These are phyloP conservation scores for Pandemis heparana DNA, from an alignment of 2,888 invertebrate species.

Conservation along the genomic window DNA sequence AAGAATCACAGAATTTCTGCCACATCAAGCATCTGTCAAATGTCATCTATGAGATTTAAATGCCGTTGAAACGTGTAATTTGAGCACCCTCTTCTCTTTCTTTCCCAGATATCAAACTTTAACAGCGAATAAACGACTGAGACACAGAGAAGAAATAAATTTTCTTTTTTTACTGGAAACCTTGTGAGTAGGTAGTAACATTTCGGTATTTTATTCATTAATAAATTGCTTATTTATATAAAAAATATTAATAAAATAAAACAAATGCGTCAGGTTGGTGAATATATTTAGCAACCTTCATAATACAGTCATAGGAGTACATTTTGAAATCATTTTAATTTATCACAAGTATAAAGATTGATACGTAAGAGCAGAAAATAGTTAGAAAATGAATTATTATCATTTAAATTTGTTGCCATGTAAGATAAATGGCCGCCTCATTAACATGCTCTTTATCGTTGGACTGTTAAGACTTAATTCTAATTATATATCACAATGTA, in stretches of 20 bases:
- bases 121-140: too few relatives aligned
- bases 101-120: too few relatives aligned
- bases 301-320: constrained; percentile 51
- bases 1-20: too few relatives aligned
- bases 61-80: too few relatives aligned
- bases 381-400: not conserved
- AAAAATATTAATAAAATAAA: not conserved
- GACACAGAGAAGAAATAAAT: too few relatives aligned
- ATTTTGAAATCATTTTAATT: constrained; percentile 47
- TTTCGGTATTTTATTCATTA: too few relatives aligned
- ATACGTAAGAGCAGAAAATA: not conserved
- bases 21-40: too few relatives aligned
- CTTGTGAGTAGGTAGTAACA: too few relatives aligned
- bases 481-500: constrained; percentile 72
- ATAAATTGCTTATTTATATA: too few relatives aligned
- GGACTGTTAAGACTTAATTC: constrained; percentile 49
- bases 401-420: not conserved
- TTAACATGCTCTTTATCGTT: not conserved
- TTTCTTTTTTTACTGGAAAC: too few relatives aligned
- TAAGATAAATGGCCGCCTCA: not conserved
- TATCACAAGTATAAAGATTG: constrained; percentile 50
- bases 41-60: too few relatives aligned
- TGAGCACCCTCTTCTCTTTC: too few relatives aligned
- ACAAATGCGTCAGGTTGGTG: constrained; percentile 32
- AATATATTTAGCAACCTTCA: constrained; percentile 36